phyloP scores from a whole-genome alignment of 2,888 invertebrate species.

The Hecatera dysodea region DNA sequence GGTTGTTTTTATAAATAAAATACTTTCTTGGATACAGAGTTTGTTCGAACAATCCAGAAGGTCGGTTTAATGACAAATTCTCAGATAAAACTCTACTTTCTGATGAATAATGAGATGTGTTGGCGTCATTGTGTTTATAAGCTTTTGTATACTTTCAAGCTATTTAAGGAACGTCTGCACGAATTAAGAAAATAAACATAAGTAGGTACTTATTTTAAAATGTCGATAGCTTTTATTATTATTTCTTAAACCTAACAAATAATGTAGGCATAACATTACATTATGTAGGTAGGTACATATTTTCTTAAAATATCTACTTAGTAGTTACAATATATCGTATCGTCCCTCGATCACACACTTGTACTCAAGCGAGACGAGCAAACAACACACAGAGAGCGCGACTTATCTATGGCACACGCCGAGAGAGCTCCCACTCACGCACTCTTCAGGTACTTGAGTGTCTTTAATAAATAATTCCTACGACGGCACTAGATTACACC shows the following conservation, averaged over 20 bases:
- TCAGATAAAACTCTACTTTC: background rate
- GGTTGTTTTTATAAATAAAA: constrained; percentile 26
- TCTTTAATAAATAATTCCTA: constrained; percentile 84
- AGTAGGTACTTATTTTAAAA: constrained; percentile 36
- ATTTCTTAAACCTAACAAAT: constrained; percentile 69
- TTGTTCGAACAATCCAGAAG: constrained; percentile 6
- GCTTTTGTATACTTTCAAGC: constrained; percentile 1
- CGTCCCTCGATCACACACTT: constrained; percentile 78
- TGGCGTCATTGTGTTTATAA: background rate
- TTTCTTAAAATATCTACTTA: constrained; percentile 86
- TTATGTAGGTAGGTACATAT: constrained; percentile 77
- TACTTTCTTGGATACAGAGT: constrained; percentile 12
- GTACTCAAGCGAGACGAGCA: constrained; percentile 72
- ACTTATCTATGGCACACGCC: constrained; percentile 67
- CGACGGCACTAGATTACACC: constrained; percentile 56
- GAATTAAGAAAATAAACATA: constrained; percentile 32
- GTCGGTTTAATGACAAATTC: constrained; percentile 2
- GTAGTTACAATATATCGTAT: constrained; percentile 88
- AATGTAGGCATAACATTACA: constrained; percentile 69
- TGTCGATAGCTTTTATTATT: constrained; percentile 65
- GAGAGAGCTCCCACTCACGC: constrained; percentile 83
- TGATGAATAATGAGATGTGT: constrained; percentile 7
- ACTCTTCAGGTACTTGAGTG: constrained; percentile 90
- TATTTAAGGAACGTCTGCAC: constrained; percentile 9
- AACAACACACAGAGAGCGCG: constrained; percentile 74